A percentile compares a stretch with the other conserved stretches of the same genome.
phyloP scores from a whole-genome alignment of 2,797 vertebrate species.

The Macroramphosus scolopax region DNA sequence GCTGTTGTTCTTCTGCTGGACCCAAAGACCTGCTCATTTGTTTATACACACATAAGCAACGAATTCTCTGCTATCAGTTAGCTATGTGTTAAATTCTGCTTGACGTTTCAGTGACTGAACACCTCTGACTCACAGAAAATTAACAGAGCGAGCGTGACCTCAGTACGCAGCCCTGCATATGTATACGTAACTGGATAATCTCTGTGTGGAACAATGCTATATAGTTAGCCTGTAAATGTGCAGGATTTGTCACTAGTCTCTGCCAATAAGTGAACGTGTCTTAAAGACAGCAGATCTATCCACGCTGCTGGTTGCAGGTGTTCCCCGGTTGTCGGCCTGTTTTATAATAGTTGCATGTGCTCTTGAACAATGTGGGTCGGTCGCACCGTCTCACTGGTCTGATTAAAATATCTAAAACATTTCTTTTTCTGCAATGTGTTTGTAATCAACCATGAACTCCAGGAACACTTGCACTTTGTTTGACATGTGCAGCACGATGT shows the following conservation, averaged over 20 bases:
- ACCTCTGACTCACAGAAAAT: not conserved
- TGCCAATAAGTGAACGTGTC: not conserved
- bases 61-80: not conserved
- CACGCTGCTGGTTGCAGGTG: not conserved
- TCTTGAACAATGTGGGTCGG: constrained; percentile 6
- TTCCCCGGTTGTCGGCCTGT: too few relatives aligned
- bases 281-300: not conserved
- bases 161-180: constrained; percentile 1
- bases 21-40: constrained; percentile 4
- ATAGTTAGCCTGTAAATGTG: not conserved
- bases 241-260: not conserved
- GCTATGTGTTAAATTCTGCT: not conserved
- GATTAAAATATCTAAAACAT: constrained; percentile 4
- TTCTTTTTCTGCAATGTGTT: constrained; percentile 10
- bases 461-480: constrained; percentile 7
- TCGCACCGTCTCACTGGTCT: constrained; percentile 4
- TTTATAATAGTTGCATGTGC: too few relatives aligned
- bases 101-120: constrained; percentile 7
- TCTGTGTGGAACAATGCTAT: not conserved
- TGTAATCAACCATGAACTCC: not conserved
- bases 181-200: not conserved
- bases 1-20: constrained; percentile 13
- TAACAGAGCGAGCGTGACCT: not conserved
- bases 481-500: constrained; percentile 1
- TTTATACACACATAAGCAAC: not conserved